phyloP scores from a whole-genome alignment of 2,113 vertebrate genomes.

The Eurystomus gularis region DNA sequence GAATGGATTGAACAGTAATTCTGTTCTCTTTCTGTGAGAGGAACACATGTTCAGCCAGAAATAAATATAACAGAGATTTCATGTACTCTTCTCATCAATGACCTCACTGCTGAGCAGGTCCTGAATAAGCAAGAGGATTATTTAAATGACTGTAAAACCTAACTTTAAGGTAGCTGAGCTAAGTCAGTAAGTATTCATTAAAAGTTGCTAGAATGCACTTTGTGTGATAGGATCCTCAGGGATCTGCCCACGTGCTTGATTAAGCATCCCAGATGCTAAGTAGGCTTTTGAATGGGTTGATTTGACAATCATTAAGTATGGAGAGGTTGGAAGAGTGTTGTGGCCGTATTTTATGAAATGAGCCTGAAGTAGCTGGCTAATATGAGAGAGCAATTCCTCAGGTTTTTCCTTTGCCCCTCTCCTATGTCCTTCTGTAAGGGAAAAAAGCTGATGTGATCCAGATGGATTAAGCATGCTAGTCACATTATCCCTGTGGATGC shows the following conservation, averaged over 20 bases:
- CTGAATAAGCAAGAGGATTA: constrained; percentile 33
- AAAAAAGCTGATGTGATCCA: constrained; percentile 23
- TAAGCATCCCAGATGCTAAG: neutral
- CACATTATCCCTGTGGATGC: neutral
- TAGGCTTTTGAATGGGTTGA: neutral
- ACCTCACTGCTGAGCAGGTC: constrained; percentile 48
- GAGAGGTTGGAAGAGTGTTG: neutral
- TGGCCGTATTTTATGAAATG: neutral
- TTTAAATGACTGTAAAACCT: constrained; percentile 5
- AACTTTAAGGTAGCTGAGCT: constrained; percentile 25
- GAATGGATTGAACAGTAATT: neutral
- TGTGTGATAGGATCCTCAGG: neutral
- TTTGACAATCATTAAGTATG: neutral
- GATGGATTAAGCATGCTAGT: neutral
- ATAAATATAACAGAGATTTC: neutral
- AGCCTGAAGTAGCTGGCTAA: neutral
- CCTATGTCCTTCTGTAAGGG: neutral
- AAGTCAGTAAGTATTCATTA: constrained; percentile 17
- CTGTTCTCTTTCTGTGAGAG: neutral
- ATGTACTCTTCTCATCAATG: constrained; percentile 56
- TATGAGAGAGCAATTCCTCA: neutral
- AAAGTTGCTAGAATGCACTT: neutral
- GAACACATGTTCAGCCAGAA: neutral
- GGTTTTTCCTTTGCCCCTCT: constrained; percentile 7
- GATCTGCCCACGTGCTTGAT: neutral